Conservation (phyloP, 2,888 invertebrate species). For the Nephrotoma flavescens region DNA sequence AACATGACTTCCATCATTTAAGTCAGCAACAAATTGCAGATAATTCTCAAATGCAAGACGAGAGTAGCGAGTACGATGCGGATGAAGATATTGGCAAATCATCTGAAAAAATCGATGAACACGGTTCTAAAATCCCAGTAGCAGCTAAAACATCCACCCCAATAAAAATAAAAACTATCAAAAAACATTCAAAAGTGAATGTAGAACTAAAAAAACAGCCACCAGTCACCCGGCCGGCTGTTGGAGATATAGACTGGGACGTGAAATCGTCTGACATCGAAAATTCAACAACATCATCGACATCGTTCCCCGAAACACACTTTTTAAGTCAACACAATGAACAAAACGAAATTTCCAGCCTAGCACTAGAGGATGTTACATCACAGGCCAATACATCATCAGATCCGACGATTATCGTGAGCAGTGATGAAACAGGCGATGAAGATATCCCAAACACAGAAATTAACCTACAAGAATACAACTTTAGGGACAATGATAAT, state of each 20-base stretch:
- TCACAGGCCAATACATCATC: not conserved
- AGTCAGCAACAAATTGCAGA: not conserved
- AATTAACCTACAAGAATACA: not conserved
- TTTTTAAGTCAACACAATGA: constrained; percentile 15
- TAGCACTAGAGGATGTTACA: constrained; percentile 6
- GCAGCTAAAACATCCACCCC: constrained; percentile 21
- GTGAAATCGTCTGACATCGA: constrained; percentile 6
- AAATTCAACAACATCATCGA: constrained; percentile 5
- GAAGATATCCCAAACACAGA: not conserved
- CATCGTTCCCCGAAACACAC: constrained; percentile 7
- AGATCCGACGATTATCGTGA: constrained; percentile 6
- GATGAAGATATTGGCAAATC: not conserved
- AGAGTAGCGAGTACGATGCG: not conserved
- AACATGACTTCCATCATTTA: constrained; percentile 2
- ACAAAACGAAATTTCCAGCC: constrained; percentile 9
- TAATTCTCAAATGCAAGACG: not conserved
- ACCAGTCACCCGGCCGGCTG: constrained; percentile 11
- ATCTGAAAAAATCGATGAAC: not conserved
- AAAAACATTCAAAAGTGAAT: constrained; percentile 32
- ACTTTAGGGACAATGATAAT: not conserved
- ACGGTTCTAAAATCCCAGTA: constrained; percentile 10
- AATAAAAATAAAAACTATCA: constrained; percentile 34
- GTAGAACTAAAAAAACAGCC: constrained; percentile 9
- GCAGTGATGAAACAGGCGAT: constrained; percentile 7
- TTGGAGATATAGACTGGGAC: constrained; percentile 32